These are phyloP conservation scores for Australoheros facetus DNA, from an alignment of 2,797 vertebrate species.

Conservation along the genomic window DNA sequence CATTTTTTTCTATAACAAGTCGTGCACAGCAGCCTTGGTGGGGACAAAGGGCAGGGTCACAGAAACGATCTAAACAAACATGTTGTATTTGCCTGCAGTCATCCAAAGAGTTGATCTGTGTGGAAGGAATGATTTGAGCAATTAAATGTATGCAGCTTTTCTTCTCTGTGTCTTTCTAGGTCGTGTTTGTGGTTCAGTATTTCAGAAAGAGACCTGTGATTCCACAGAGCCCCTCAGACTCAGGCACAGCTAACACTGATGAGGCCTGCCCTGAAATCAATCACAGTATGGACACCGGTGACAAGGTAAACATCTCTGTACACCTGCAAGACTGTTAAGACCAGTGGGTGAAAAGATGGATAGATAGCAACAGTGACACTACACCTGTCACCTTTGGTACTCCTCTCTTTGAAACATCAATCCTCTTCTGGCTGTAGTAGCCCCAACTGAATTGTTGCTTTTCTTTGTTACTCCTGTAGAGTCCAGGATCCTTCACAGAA, in stretches of 20 bases:
- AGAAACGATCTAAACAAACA: neutral
- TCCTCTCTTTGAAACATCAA: neutral
- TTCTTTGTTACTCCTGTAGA: constrained; percentile 73
- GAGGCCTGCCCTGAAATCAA: constrained; percentile 85
- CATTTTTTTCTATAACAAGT: constrained; percentile 5
- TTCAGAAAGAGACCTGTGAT: constrained; percentile 87
- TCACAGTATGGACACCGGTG: constrained; percentile 77
- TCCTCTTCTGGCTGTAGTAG: neutral
- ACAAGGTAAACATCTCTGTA: constrained; percentile 64
- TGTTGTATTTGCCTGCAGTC: neutral
- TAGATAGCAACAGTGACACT: neutral
- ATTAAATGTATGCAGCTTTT: rapidly evolving
- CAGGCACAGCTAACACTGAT: constrained; percentile 81
- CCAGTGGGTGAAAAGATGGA: neutral
- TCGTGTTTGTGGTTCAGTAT: constrained; percentile 91
- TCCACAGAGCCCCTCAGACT: constrained; percentile 80
- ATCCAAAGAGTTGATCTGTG: neutral
- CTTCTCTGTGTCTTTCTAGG: constrained; percentile 70
- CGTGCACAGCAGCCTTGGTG: neutral
- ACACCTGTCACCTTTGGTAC: neutral
- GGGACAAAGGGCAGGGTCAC: constrained; percentile 18
- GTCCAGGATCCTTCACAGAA: constrained; percentile 89
- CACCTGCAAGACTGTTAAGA: neutral
- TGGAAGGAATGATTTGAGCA: neutral
- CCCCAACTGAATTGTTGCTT: neutral